These are phyloP conservation scores for Strigamia crassipes DNA, from an alignment of 2,888 invertebrate species.

Conservation along the genomic window DNA sequence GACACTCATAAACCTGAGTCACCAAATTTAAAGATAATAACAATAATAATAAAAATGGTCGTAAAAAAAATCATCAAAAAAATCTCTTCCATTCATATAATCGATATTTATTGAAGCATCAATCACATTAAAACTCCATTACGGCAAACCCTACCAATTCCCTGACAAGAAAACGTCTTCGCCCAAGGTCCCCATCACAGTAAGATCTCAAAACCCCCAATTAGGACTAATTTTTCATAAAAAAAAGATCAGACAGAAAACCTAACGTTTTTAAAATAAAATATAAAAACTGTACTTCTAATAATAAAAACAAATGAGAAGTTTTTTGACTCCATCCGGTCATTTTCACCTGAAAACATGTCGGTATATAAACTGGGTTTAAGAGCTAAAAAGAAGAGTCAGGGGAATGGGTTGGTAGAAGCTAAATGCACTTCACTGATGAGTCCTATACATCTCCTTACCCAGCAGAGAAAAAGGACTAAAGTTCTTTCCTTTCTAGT, in stretches of 20 bases:
- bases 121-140: conserved; percentile 31
- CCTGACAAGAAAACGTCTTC: conserved; percentile 5
- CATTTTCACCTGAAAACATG: conserved; percentile 4
- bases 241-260: background rate
- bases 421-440: conserved; percentile 12
- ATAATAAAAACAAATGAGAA: no score
- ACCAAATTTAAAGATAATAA: conserved; percentile 12
- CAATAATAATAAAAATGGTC: conserved; percentile 29
- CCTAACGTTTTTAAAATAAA: background rate
- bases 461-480: background rate
- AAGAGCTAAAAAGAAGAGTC: background rate
- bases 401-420: background rate
- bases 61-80: background rate
- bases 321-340: background rate
- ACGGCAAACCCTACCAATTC: background rate
- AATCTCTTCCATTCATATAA: conserved; percentile 10
- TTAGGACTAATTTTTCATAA: background rate
- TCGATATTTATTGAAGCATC: conserved; percentile 38
- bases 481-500: background rate
- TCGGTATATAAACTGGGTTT: background rate
- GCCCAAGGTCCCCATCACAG: conserved; percentile 15
- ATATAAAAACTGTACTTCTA: no score
- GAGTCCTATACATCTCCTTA: background rate
- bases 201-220: conserved; percentile 13
- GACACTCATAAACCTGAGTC: background rate